Evolutionary conservation across 2,113 vertebrate genomes (phyloP), one percentile per base, ranked within the genome.

Genomic region (Stegastes partitus): DNA sequence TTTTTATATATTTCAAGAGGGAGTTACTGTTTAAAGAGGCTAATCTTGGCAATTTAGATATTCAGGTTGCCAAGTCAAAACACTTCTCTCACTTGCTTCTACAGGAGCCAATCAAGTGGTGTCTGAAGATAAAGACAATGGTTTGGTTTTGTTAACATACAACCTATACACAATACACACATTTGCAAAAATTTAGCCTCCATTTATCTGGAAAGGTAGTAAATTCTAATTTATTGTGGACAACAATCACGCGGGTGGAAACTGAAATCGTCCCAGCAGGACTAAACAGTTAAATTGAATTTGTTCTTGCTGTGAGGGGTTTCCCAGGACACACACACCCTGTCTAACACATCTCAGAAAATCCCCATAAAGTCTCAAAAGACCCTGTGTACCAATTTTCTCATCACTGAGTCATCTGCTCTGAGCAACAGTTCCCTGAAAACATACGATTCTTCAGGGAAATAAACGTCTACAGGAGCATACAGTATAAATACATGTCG

Each of bases 41-140:
- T 21, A 15, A 65, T 51, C 31, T 21, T 42, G 64, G 15, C 34
- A 56, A 49, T 50, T 62, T 59, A 47, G 28, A 59, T 34, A 31
- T 19, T 73, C 12, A 19, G 37, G 49, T 25, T 81, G 51, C 75
- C 82, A 77, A 50, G 45, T 45, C 56, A 34, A 73, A 74, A 83
- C 21, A 61, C 25, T 58, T 74, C 12, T 21, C 63, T 76, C 56
- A 67, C 47, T 74, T 23, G 34, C 7, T 68, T 26, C 22, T 19
- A 21, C 1, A 59, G 58, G 11, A 68, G 34, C 21, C 34, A 66
- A 31, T 53, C 19, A 47, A 19, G 57, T 64, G 75, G 79, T 11
- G 44, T 62, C 45, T 61, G 58, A 75, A 37, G 9, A 6, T 11
- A 50, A 59, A 23, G 4, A 72, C 34, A 10, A 7, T 16, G 2